These are phyloP conservation scores for Tetramorium alpestre DNA, from an alignment of 1,140 invertebrate genomes.

Conservation along the genomic window DNA sequence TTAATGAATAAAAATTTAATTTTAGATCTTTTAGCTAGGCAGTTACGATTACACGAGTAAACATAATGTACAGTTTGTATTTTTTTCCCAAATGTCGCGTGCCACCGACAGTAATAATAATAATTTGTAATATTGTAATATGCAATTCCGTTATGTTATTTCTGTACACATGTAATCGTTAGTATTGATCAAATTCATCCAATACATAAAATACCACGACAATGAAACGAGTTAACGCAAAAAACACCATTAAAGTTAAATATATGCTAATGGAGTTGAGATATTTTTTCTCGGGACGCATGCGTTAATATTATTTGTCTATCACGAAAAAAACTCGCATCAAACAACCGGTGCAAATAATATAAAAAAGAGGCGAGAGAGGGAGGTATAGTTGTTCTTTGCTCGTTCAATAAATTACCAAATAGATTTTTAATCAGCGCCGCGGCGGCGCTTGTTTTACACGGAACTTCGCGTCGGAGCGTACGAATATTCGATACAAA, in stretches of 20 bases:
- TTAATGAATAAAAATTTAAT: background rate
- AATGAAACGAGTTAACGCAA: background rate
- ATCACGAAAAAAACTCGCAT: background rate
- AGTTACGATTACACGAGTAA: background rate
- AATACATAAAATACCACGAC: background rate
- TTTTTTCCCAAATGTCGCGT: background rate
- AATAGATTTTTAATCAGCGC: conserved; percentile 50
- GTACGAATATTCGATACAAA: conserved; percentile 34
- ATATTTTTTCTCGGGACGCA: background rate
- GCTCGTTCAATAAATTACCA: conserved; percentile 30
- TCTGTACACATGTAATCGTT: background rate
- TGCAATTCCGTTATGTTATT: background rate
- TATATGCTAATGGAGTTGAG: conserved; percentile 1
- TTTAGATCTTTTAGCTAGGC: background rate
- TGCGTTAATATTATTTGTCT: background rate
- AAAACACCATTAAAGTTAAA: conserved; percentile 16
- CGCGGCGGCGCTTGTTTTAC: background rate
- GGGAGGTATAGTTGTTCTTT: background rate
- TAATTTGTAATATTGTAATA: background rate
- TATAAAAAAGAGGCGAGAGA: background rate
- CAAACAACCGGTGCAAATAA: background rate
- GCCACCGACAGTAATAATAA: no score
- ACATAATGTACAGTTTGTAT: background rate
- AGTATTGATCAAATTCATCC: background rate
- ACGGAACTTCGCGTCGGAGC: background rate